These are phyloP conservation scores for Mionectes macconnelli DNA, from an alignment of 2,113 vertebrate species.

Conservation along the genomic window DNA sequence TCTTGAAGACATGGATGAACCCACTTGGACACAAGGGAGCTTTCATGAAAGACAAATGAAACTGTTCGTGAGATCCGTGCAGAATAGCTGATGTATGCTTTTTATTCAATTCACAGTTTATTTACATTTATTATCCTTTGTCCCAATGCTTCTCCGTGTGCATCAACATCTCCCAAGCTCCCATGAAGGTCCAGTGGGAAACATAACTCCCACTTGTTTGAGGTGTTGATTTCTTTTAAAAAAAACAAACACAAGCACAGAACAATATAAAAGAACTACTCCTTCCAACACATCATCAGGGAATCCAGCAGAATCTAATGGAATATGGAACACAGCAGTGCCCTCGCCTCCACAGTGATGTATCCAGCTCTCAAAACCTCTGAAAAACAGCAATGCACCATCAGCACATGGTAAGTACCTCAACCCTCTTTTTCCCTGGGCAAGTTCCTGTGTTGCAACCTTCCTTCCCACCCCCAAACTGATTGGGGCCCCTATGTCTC, in stretches of 20 bases:
- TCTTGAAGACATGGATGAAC: neutral
- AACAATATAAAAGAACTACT: neutral
- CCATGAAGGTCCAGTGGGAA: neutral
- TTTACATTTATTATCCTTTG: neutral
- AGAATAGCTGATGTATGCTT: neutral
- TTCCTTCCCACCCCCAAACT: neutral
- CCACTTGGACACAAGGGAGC: neutral
- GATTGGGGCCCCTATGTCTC: accelerated
- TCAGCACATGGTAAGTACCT: accelerated
- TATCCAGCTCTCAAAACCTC: neutral
- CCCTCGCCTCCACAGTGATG: neutral
- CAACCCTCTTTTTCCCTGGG: neutral
- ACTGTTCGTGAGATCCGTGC: neutral
- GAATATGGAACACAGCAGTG: neutral
- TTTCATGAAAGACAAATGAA: neutral
- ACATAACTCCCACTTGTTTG: neutral
- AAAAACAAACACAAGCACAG: neutral
- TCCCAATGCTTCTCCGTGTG: neutral
- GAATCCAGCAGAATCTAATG: neutral
- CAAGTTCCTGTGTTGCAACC: neutral
- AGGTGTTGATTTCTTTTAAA: neutral
- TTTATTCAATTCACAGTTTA: neutral
- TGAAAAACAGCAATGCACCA: neutral
- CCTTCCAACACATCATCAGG: neutral
- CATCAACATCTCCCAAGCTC: neutral